Evolutionary conservation across 2,888 invertebrate genomes (phyloP).

Genomic region (Pandemis corylana): DNA sequence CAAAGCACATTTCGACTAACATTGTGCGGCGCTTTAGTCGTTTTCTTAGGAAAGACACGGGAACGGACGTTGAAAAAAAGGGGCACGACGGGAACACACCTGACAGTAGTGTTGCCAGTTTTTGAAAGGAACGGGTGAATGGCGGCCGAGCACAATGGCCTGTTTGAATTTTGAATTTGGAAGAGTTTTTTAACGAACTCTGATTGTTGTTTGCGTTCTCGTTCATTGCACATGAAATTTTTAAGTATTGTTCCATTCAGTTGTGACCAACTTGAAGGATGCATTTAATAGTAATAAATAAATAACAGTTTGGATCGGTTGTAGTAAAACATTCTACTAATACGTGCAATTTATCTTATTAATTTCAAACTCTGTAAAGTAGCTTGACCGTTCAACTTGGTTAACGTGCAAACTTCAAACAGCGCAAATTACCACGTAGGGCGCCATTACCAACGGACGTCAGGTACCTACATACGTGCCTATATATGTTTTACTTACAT

Average conservation of each 20-base stretch:
- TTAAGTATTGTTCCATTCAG: neutral
- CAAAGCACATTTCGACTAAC: slow-evolving; percentile 47
- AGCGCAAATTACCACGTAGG: slow-evolving; percentile 38
- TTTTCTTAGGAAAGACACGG: slow-evolving; percentile 57
- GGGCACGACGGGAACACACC: slow-evolving; percentile 84
- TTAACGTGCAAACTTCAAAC: slow-evolving; percentile 39
- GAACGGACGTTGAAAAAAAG: slow-evolving; percentile 84
- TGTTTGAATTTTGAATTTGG: slow-evolving; percentile 66
- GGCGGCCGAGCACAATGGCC: slow-evolving; percentile 68
- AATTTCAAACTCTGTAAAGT: slow-evolving; percentile 32
- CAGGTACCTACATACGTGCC: slow-evolving; percentile 7
- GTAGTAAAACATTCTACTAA: neutral
- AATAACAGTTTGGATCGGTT: neutral
- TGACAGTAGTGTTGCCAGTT: slow-evolving; percentile 84
- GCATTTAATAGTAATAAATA: neutral
- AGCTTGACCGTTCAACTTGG: slow-evolving; percentile 38
- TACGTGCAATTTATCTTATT: slow-evolving; percentile 13
- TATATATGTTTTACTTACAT: neutral
- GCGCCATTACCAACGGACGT: slow-evolving; percentile 31
- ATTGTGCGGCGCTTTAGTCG: slow-evolving; percentile 49
- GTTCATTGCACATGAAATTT: slow-evolving; percentile 7
- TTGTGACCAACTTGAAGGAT: neutral
- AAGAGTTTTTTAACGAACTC: slow-evolving; percentile 50
- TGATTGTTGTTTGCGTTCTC: slow-evolving; percentile 22
- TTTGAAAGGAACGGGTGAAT: slow-evolving; percentile 81